Base-by-base conservation (phyloP, 2,888 invertebrate species). In the Drosophila picticornis region DNA sequence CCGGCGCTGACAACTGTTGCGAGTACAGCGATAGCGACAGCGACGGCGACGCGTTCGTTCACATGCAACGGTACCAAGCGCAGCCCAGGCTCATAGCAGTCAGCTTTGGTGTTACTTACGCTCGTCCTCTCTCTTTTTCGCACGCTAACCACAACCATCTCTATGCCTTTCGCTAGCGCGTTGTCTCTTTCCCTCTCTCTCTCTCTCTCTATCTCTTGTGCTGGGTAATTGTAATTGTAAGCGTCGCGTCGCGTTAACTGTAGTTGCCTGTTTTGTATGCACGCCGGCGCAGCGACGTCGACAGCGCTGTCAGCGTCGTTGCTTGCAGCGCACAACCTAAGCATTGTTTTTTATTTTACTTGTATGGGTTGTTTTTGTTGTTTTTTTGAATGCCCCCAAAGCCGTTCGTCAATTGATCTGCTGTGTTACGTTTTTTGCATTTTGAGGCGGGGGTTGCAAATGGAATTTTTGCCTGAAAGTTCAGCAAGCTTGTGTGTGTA, bases 401-500 rank as follows among this genome's bases (percentile, higher is more conserved):
- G 62, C 67, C 76, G 77, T 81, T 81, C 82, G 82, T 76, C 87
- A 90, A 82, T 82, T 81, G 90, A 86, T 84, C 85, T 75, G 73
- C 69, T 55, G 58, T 69, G 11, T 85, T 85, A 78, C 64, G 81
- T 72, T 80, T 81, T 88, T 78, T 88, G 83, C 78, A 74, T 89
- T 87, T 87, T 77, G 71, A 81, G 88, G 90, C 77, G 87, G 83
- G 88, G 77, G 84, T 72, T 77, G 82, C 66, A 81, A 81, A 84
- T 87, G 87, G 83, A 90, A 90, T 87, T 86, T 86, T 63, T 62
- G 77, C 73, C 77, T 74, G 70, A 81, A 90, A 84, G 78, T 88
- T 86, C 77, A 90, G 53, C 29, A 52, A n/a, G 57, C 22, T 32
- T 31, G 71, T 78, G 72, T 46, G 25, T 48, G 51, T 69, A 70